Evolutionary conservation across 2,888 invertebrate genomes (phyloP).

Genomic region (Mythimna albipuncta): DNA sequence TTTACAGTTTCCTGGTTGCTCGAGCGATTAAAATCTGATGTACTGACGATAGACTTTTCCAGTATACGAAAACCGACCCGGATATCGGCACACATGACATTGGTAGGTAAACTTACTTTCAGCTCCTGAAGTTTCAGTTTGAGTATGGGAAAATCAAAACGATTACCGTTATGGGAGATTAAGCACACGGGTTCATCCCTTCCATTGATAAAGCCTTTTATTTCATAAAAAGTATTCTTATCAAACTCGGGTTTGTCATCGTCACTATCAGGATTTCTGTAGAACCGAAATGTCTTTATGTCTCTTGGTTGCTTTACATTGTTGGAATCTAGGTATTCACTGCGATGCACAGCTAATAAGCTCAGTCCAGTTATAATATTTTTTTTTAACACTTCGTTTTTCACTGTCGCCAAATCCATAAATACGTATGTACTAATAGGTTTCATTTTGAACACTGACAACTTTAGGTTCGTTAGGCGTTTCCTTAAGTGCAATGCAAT

Average conservation of each 20-base stretch:
- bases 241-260: slow-evolving; percentile 14
- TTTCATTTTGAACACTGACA: slow-evolving; percentile 10
- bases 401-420: slow-evolving; percentile 17
- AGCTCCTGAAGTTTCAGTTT: slow-evolving; percentile 2
- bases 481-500: neutral
- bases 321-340: neutral
- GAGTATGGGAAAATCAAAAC: slow-evolving; percentile 24
- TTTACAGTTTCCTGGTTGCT: neutral
- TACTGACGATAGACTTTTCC: neutral
- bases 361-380: neutral
- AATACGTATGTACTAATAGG: slow-evolving; percentile 23
- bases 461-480: neutral
- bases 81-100: slow-evolving; percentile 29
- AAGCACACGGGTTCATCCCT: slow-evolving; percentile 21
- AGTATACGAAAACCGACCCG: neutral
- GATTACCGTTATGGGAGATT: neutral
- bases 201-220: neutral
- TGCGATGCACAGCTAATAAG: slow-evolving; percentile 13
- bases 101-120: slow-evolving; percentile 4
- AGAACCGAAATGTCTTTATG: neutral
- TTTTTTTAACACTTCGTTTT: neutral
- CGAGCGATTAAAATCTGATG: neutral
- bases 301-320: neutral
- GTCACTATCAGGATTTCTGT: neutral
- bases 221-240: neutral